These are phyloP conservation scores for Pangasianodon hypophthalmus DNA, from an alignment of 2,113 vertebrate genomes.

Conservation along the genomic window DNA sequence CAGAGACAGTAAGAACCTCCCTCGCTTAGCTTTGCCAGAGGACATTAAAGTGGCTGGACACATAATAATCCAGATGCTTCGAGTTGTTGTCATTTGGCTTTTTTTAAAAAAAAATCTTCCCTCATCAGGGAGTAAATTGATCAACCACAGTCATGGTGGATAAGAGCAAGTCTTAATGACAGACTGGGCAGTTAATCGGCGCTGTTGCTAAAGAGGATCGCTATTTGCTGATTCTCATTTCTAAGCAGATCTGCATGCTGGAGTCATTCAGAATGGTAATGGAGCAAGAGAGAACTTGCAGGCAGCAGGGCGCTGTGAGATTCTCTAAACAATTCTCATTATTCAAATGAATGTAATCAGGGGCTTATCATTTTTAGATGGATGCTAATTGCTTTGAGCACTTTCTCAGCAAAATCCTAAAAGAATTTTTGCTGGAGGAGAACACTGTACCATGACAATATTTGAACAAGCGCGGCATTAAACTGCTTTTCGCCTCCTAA, in stretches of 20 bases:
- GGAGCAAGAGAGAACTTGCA: neutral
- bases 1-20: slow-evolving; percentile 55
- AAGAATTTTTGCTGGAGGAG: neutral
- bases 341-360: slow-evolving; percentile 33
- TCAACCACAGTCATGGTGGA: slow-evolving; percentile 50
- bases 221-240: slow-evolving; percentile 31
- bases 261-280: neutral
- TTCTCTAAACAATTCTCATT: slow-evolving; percentile 15
- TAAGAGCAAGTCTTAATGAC: slow-evolving; percentile 53
- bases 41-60: slow-evolving; percentile 60
- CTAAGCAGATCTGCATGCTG: slow-evolving; percentile 20
- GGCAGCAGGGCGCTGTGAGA: neutral
- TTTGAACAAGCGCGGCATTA: neutral
- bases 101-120: too few relatives aligned
- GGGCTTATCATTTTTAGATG: slow-evolving; percentile 32
- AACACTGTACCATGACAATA: neutral
- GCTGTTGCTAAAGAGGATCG: slow-evolving; percentile 13
- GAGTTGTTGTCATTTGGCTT: slow-evolving; percentile 58
- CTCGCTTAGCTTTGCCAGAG: slow-evolving; percentile 49
- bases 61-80: slow-evolving; percentile 63
- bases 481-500: neutral
- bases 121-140: slow-evolving; percentile 58
- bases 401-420: neutral
- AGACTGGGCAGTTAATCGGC: slow-evolving; percentile 22
- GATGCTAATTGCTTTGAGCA: slow-evolving; percentile 31